Conservation (phyloP, 1,140 invertebrate species). For the Drosophila triauraria region DNA sequence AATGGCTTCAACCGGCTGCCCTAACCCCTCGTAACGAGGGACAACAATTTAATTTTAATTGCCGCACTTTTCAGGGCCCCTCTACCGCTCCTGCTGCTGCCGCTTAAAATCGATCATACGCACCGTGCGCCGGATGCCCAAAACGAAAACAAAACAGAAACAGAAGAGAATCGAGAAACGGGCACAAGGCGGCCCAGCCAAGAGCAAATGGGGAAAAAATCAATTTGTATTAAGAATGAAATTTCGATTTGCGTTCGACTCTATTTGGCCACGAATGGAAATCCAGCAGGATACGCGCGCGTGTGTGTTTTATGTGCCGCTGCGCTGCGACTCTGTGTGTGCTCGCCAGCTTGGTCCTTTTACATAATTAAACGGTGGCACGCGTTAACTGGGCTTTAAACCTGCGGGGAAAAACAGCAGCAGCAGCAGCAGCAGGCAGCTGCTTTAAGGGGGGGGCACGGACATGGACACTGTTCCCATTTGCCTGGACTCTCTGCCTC, state of each 20-base stretch:
- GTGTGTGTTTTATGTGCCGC: conserved; percentile 36
- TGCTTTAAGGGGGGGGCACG: conserved; percentile 47
- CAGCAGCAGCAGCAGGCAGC: conserved; percentile 19
- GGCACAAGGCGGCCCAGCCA: conserved; percentile 16
- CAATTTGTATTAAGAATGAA: conserved; percentile 80
- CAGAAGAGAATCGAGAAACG: conserved; percentile 20
- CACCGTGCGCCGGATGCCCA: conserved; percentile 49
- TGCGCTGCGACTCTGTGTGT: conserved; percentile 13
- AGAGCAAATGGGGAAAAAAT: conserved; percentile 63
- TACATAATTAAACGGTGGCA: conserved; percentile 61
- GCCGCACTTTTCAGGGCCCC: conserved; percentile 52
- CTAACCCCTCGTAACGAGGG: conserved; percentile 28
- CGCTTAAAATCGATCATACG: conserved; percentile 49
- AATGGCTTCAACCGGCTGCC: conserved; percentile 12
- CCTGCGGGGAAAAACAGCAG: conserved; percentile 24
- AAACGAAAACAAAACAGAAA: conserved; percentile 60
- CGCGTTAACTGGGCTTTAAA: conserved; percentile 61
- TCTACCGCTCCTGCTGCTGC: not conserved
- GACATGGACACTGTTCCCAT: conserved; percentile 24
- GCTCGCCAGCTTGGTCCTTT: conserved; percentile 45
- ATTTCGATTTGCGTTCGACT: conserved; percentile 65
- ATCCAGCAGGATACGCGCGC: conserved; percentile 49
- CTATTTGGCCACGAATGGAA: conserved; percentile 46
- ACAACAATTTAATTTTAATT: conserved; percentile 81
- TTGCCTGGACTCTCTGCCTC: conserved; percentile 40